phyloP scores from a whole-genome alignment of 2,113 vertebrate species.

The Myrmecophaga tridactyla region DNA sequence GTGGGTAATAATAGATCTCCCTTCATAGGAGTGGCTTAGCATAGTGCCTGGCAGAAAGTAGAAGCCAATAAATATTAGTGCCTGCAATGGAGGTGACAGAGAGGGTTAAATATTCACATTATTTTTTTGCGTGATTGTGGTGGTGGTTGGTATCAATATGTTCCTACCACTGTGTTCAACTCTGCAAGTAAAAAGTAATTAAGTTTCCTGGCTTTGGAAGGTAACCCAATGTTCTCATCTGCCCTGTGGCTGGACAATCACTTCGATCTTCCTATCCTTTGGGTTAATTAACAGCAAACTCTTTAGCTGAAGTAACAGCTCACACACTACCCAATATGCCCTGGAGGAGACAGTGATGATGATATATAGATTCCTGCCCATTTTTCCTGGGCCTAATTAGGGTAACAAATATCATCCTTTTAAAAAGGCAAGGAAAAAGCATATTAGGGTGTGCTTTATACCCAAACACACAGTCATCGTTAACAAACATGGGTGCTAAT shows the following conservation, averaged over 20 bases:
- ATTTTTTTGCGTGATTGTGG: neutral
- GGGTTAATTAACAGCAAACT: constrained; percentile 26
- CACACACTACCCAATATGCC: neutral
- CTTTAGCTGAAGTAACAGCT: constrained; percentile 20
- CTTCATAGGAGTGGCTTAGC: neutral
- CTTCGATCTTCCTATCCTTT: neutral
- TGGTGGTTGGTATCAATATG: neutral
- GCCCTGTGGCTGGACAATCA: neutral
- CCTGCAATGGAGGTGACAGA: neutral
- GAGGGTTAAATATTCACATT: neutral
- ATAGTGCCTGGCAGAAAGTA: neutral
- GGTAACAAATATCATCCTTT: constrained; percentile 49
- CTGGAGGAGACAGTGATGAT: neutral
- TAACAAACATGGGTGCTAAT: constrained; percentile 43
- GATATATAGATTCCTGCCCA: constrained; percentile 37
- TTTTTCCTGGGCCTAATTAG: constrained; percentile 53
- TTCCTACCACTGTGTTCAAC: neutral
- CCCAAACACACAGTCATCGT: constrained; percentile 63
- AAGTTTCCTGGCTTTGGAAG: neutral
- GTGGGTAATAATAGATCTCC: neutral
- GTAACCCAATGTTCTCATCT: neutral
- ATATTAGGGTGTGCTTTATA: constrained; percentile 46
- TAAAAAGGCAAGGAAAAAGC: constrained; percentile 38
- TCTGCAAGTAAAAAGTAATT: neutral
- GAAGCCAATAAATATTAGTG: neutral